These are phyloP conservation scores for Callyntrura sp. DNA, from an alignment of 2,888 invertebrate genomes.

Conservation along the genomic window DNA sequence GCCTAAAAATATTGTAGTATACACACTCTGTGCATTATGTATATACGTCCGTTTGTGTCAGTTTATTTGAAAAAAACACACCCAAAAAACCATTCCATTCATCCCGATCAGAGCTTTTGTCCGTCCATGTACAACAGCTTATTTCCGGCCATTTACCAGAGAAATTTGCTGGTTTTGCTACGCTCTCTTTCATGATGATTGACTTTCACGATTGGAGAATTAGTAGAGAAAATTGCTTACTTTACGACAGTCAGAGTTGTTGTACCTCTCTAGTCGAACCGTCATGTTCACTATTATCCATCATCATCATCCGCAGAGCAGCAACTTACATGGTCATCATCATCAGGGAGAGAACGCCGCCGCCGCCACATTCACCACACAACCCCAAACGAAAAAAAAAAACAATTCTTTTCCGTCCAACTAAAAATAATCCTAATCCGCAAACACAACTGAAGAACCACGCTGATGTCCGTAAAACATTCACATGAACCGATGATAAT, in stretches of 20 bases:
- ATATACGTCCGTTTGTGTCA: constrained; percentile 21
- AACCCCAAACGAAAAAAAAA: constrained; percentile 23
- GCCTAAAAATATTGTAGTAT: too few species aligned
- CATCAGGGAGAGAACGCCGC: not conserved
- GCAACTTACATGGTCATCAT: too few species aligned
- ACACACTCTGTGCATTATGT: not conserved
- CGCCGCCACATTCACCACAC: constrained; percentile 3
- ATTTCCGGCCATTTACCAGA: constrained; percentile 60
- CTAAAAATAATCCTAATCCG: constrained; percentile 50
- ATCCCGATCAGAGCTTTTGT: not conserved
- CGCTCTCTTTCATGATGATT: constrained; percentile 31
- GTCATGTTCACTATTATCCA: constrained; percentile 8
- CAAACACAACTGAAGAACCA: constrained; percentile 1
- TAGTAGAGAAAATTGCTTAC: constrained; percentile 66
- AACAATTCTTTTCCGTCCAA: not conserved
- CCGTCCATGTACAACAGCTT: constrained; percentile 47
- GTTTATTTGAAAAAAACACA: constrained; percentile 19
- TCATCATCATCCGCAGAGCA: constrained; percentile 3
- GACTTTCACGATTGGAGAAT: constrained; percentile 57
- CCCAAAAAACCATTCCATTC: constrained; percentile 23
- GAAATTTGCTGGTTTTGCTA: not conserved
- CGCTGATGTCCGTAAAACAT: constrained; percentile 40
- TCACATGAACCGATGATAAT: constrained; percentile 18
- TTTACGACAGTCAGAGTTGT: constrained; percentile 47
- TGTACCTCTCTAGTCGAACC: constrained; percentile 19